Evolutionary conservation across 2,888 invertebrate genomes (phyloP), one percentile per base, ranked within the genome.

Genomic region (Trissolcus brochymenae): DNA sequence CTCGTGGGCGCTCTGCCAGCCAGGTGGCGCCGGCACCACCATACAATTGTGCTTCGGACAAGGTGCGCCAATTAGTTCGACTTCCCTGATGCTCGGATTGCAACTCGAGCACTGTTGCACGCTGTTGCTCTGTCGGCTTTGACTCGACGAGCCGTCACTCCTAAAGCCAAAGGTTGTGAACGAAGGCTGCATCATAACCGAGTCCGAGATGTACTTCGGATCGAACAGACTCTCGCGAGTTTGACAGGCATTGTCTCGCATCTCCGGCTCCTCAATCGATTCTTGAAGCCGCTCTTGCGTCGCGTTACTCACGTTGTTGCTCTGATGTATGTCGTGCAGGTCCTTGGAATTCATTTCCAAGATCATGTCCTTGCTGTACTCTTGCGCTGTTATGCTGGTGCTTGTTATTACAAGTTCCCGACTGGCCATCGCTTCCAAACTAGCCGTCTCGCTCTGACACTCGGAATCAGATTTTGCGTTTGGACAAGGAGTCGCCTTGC

Each of bases 161-260:
- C 81, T 82, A 83, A 92, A 91, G 21, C 92, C 91, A 83, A 92
- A 92, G 0, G 92, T 92, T 71, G 91, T 91, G 85, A 92, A 92
- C 2, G 83, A 84, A 0, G 84, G 81, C 82, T 82, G 90, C 84
- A 79, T 88, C 83, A 79, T 82, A 80, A 55, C 59, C 16, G 81
- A 43, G 41, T 87, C 83, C 43, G 90, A 81, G 49, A 85, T 85
- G 54, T 86, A 86, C 77, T 89, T 89, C 17, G 90, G 85, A 61
- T 90, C 90, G 85, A 95, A 94, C 40, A 95, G 89, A 84, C 95
- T 95, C 87, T 95, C 96, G 81, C 96, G 91, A 0, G 96, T 96
- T 87, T 96, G 96, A 86, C 96, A 96, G 62, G 93, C 94, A 87
- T 92, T 94, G 87, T 94, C 94, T 81, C 93, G 92, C 92, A 93